Evolutionary conservation across 1,140 invertebrate genomes (phyloP).

Genomic region (Macrobrachium nipponense): DNA sequence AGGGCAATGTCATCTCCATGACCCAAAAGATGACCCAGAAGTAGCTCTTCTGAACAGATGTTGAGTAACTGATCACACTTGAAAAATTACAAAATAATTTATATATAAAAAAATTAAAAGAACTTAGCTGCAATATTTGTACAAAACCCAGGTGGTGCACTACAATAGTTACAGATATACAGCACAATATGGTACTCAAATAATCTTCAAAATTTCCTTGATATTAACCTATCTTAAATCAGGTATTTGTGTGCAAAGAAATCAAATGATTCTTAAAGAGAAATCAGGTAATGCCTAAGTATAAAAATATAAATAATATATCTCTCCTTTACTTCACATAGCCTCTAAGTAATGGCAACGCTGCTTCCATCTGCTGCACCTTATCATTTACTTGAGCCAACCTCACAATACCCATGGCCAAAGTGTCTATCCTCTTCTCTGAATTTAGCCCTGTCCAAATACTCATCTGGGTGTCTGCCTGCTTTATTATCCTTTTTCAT

Average conservation of each 20-base stretch:
- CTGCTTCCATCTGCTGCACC: conserved; percentile 36
- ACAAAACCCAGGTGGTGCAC: conserved; percentile 6
- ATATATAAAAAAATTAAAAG: background rate
- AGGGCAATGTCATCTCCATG: no score
- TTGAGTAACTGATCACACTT: background rate
- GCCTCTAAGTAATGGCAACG: conserved; percentile 50
- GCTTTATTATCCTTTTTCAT: no score
- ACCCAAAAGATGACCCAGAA: no score
- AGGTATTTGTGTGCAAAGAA: conserved; percentile 20
- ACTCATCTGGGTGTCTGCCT: no score
- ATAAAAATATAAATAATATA: conserved; percentile 55
- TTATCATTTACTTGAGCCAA: conserved; percentile 55
- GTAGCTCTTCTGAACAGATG: no score
- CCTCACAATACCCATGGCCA: conserved; percentile 30
- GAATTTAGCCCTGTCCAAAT: no score
- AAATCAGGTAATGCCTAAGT: conserved; percentile 24
- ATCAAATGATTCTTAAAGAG: conserved; percentile 21
- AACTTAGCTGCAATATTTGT: conserved; percentile 14
- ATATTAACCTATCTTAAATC: conserved; percentile 10
- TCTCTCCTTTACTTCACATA: conserved; percentile 50
- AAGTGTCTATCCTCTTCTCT: conserved; percentile 15
- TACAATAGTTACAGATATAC: conserved; percentile 15
- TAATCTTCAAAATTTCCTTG: conserved; percentile 7
- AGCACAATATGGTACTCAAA: background rate
- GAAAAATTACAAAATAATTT: background rate